Conservation (phyloP, 2,113 vertebrate genomes). For the Pipa parva region DNA sequence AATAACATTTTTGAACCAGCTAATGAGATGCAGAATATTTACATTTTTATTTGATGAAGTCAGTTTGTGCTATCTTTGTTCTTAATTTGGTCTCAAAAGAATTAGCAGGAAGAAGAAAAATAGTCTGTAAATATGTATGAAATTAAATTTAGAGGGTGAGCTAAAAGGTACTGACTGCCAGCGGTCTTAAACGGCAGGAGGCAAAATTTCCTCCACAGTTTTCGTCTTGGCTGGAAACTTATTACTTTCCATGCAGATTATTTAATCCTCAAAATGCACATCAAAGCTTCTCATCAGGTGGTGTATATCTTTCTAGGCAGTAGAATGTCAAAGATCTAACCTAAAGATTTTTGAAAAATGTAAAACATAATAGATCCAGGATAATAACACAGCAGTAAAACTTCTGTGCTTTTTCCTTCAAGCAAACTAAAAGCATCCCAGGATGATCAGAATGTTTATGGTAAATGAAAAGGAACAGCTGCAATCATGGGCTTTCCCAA, state of each 20-base stretch:
- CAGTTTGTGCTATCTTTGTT: constrained; percentile 74
- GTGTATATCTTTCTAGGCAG: constrained; percentile 79
- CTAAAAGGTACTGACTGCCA: constrained; percentile 81
- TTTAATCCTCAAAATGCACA: constrained; percentile 95
- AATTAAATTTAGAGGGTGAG: constrained; percentile 74
- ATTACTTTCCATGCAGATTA: constrained; percentile 89
- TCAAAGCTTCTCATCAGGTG: constrained; percentile 89
- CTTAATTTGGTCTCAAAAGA: constrained; percentile 76
- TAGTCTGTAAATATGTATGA: constrained; percentile 78
- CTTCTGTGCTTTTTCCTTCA: constrained; percentile 64
- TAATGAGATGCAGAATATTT: constrained; percentile 79
- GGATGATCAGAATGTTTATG: constrained; percentile 60
- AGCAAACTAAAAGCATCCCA: constrained; percentile 57
- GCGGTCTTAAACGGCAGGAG: constrained; percentile 76
- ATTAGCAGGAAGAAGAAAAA: constrained; percentile 73
- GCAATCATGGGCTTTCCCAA: constrained; percentile 12
- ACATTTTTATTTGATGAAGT: constrained; percentile 75
- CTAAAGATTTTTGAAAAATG: constrained; percentile 86
- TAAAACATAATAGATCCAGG: constrained; percentile 84
- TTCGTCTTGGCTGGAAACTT: constrained; percentile 80
- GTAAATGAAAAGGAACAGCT: constrained; percentile 49
- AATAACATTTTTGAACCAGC: constrained; percentile 68
- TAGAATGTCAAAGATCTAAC: constrained; percentile 85
- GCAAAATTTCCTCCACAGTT: constrained; percentile 84
- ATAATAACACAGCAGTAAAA: constrained; percentile 82